Evolutionary conservation across 2,888 invertebrate species (phyloP).

Genomic region (Epiblema foenella): DNA sequence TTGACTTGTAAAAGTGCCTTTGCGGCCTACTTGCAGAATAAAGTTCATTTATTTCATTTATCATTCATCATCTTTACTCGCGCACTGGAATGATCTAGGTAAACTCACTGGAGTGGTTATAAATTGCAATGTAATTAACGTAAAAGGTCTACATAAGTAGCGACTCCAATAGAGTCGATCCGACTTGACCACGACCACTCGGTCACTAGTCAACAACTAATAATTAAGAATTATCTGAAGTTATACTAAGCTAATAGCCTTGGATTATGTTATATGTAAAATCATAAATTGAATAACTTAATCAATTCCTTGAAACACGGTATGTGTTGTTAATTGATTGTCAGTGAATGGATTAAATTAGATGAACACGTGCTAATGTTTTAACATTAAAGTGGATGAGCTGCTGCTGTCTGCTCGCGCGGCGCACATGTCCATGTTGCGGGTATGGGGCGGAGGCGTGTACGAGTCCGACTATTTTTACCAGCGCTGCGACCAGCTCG

Average conservation of each 20-base stretch:
- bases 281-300: not conserved
- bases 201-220: too few relatives aligned
- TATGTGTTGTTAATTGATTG: too few relatives aligned
- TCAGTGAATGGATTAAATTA: not conserved
- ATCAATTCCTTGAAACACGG: not conserved
- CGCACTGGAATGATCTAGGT: not conserved
- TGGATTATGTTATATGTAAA: not conserved
- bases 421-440: slow-evolving; percentile 95
- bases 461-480: slow-evolving; percentile 97
- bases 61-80: not conserved
- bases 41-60: too few relatives aligned
- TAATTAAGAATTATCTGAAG: not conserved
- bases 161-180: too few relatives aligned
- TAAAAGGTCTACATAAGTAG: not conserved
- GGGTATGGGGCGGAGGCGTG: slow-evolving; percentile 99
- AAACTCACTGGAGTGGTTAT: not conserved
- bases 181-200: too few relatives aligned
- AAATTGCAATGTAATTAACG: not conserved
- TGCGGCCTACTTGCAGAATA: too few relatives aligned
- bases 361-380: not conserved
- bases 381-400: slow-evolving; percentile 74
- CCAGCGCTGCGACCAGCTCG: slow-evolving; percentile 92
- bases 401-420: slow-evolving; percentile 89
- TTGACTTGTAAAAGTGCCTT: too few relatives aligned
- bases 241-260: not conserved